These are phyloP conservation scores for Metopolophium dirhodum DNA, from an alignment of 1,140 invertebrate species.

Conservation along the genomic window DNA sequence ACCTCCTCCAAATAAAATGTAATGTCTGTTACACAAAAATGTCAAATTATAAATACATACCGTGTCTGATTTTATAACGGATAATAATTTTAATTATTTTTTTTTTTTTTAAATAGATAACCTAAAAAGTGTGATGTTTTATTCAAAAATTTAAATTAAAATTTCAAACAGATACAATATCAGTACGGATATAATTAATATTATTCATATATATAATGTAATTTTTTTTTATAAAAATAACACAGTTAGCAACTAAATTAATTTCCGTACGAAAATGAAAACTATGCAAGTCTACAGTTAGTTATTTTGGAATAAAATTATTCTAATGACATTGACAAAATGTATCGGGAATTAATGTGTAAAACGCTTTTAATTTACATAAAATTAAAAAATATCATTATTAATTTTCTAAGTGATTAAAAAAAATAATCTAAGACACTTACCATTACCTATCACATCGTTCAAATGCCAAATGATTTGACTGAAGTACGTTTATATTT, in stretches of 20 bases:
- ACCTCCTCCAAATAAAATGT: not conserved
- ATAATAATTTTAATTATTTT: conserved; percentile 4
- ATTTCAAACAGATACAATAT: not conserved
- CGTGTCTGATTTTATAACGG: not conserved
- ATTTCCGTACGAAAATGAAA: not conserved
- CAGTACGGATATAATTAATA: not conserved
- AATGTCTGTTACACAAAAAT: not conserved
- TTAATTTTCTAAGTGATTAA: not conserved
- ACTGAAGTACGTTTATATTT: not conserved
- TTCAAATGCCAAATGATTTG: not conserved
- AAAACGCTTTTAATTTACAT: not conserved
- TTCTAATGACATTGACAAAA: not conserved
- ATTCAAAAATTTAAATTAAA: not conserved
- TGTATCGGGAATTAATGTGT: not conserved
- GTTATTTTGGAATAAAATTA: not conserved
- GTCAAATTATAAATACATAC: not conserved
- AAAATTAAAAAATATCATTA: not conserved
- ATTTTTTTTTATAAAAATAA: not conserved
- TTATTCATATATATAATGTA: not conserved
- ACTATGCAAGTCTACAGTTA: not conserved
- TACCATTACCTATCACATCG: not conserved
- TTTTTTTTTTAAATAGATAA: not conserved
- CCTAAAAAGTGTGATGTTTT: not conserved
- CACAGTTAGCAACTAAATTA: not conserved
- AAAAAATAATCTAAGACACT: not conserved